Evolutionary conservation across 2,888 invertebrate species (phyloP).

Genomic region (Morpho helenor): DNA sequence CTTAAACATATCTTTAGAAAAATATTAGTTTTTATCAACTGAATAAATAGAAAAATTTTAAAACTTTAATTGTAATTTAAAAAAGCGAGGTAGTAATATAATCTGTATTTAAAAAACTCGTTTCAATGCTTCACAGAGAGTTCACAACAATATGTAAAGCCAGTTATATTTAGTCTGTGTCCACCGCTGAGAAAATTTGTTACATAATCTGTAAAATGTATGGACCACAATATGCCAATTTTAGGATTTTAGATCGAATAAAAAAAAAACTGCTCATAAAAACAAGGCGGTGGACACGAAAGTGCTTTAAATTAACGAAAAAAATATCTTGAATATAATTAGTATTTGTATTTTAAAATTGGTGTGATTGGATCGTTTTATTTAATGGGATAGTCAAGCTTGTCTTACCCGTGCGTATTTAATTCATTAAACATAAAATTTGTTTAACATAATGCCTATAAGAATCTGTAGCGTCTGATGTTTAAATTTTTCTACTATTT

Average conservation of each 20-base stretch:
- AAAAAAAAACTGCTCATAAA: constrained; percentile 36
- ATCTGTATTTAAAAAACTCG: constrained; percentile 10
- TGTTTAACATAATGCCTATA: not conserved
- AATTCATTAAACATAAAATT: not conserved
- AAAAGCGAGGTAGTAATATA: constrained; percentile 24
- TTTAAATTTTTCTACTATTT: not conserved
- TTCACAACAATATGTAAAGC: constrained; percentile 15
- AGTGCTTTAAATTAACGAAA: constrained; percentile 25
- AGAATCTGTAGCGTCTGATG: not conserved
- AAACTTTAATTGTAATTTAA: constrained; percentile 17
- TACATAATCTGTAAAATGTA: constrained; percentile 27
- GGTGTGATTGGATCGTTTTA: constrained; percentile 45
- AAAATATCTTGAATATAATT: constrained; percentile 13
- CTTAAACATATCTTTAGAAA: constrained; percentile 23
- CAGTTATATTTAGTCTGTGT: constrained; percentile 20
- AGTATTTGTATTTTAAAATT: constrained; percentile 39
- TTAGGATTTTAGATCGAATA: constrained; percentile 38
- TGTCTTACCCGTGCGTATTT: constrained; percentile 29
- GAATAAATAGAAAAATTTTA: constrained; percentile 20
- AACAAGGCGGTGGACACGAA: constrained; percentile 33
- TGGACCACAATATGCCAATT: constrained; percentile 66
- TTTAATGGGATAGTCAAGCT: constrained; percentile 42
- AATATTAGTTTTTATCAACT: constrained; percentile 19
- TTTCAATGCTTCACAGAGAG: constrained; percentile 13
- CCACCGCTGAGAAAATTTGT: constrained; percentile 11